Evolutionary conservation across 2,888 invertebrate species (phyloP).

Genomic region (Chrysotoxum bicinctum): DNA sequence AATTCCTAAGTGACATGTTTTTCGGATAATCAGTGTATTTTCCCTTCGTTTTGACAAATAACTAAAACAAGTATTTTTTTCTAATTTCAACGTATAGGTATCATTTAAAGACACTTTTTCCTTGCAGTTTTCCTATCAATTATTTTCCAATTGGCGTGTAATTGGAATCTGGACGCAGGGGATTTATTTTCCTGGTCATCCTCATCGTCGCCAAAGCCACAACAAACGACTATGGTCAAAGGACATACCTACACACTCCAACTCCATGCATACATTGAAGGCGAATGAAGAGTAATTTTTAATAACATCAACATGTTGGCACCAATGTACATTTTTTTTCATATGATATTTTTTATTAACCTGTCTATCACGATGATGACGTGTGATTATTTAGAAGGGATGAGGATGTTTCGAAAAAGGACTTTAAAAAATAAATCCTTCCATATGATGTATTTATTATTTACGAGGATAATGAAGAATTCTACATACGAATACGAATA

Average conservation of each 20-base stretch:
- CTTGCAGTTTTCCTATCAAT: conserved; percentile 23
- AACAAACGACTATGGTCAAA: conserved; percentile 16
- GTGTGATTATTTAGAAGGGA: not conserved
- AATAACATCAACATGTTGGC: conserved; percentile 35
- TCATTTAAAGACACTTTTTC: too few species aligned
- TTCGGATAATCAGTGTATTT: too few species aligned
- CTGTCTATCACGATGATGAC: conserved; percentile 20
- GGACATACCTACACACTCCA: not conserved
- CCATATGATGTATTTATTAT: not conserved
- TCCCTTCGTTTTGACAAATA: too few species aligned
- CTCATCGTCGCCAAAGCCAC: conserved; percentile 2
- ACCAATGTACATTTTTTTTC: conserved; percentile 9
- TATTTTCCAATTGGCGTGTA: conserved; percentile 26
- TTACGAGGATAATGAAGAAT: not conserved
- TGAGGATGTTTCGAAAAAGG: too few species aligned
- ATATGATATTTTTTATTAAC: conserved; percentile 6
- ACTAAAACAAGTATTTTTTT: too few species aligned
- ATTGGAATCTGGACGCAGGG: not conserved
- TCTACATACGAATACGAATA: not conserved
- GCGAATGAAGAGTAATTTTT: conserved; percentile 9
- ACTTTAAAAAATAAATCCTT: too few species aligned
- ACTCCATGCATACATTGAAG: not conserved
- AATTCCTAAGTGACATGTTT: too few species aligned
- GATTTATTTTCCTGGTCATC: not conserved
- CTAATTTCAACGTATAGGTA: too few species aligned